phyloP scores from a whole-genome alignment of 2,888 invertebrate species.

The Andrena praecox region DNA sequence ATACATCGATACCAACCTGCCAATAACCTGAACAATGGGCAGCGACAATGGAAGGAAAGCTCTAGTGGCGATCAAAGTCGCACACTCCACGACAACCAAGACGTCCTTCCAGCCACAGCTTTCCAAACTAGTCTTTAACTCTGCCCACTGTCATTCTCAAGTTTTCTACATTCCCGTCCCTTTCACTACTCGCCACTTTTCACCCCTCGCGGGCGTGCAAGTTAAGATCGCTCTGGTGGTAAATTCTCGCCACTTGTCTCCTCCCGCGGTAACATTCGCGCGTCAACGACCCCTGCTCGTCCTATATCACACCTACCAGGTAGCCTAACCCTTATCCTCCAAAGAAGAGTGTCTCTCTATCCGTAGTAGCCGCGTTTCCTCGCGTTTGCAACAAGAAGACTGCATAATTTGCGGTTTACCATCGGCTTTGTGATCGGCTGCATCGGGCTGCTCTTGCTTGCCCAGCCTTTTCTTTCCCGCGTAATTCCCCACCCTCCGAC shows the following conservation, averaged over 20 bases:
- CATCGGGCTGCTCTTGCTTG: background rate
- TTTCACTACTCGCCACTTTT: background rate
- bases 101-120: slow-evolving; percentile 49
- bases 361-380: background rate
- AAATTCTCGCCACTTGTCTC: too few species aligned
- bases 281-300: too few species aligned
- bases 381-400: background rate
- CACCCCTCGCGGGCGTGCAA: too few species aligned
- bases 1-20: slow-evolving; percentile 21
- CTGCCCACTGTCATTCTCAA: slow-evolving; percentile 9
- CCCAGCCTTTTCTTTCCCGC: background rate
- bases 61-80: slow-evolving; percentile 60
- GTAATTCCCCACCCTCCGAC: background rate
- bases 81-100: slow-evolving; percentile 30
- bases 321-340: too few species aligned
- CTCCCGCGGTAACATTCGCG: too few species aligned
- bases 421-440: background rate
- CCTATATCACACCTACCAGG: too few species aligned
- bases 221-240: too few species aligned
- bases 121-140: slow-evolving; percentile 73
- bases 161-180: slow-evolving; percentile 7
- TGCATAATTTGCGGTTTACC: slow-evolving; percentile 6
- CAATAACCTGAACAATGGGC: slow-evolving; percentile 66
- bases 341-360: too few species aligned
- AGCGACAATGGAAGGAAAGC: slow-evolving; percentile 60